Conservation (phyloP, 2,113 vertebrate genomes). For the Panurus biarmicus region DNA sequence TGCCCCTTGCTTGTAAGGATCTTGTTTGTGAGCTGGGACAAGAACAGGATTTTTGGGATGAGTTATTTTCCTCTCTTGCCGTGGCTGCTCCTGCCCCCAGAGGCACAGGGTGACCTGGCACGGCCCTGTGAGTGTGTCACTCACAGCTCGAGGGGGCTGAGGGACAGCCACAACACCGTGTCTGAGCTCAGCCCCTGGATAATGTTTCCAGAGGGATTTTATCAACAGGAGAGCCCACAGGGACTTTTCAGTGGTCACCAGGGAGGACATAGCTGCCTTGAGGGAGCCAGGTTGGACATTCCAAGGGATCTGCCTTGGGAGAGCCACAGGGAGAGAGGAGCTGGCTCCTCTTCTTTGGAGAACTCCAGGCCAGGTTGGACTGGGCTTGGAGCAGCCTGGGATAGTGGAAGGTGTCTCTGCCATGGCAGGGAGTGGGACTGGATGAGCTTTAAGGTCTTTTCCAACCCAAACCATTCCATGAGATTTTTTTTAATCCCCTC, state of each 20-base stretch:
- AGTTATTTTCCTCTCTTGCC: background rate
- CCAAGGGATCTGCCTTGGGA: background rate
- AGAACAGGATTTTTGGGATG: background rate
- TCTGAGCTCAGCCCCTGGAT: accelerated
- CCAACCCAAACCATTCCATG: background rate
- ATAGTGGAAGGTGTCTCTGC: background rate
- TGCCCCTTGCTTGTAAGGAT: background rate
- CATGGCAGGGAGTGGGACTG: background rate
- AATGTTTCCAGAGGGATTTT: background rate
- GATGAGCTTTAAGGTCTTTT: background rate
- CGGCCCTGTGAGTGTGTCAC: accelerated
- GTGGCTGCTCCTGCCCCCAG: background rate
- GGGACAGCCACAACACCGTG: accelerated
- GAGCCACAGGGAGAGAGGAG: accelerated
- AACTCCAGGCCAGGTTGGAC: background rate
- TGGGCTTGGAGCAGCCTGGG: background rate
- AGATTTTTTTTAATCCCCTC: background rate
- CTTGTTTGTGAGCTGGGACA: background rate
- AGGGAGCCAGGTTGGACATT: background rate
- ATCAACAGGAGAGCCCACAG: background rate
- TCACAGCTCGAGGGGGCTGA: background rate
- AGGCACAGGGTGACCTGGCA: background rate
- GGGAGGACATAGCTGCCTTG: accelerated
- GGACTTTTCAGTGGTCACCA: too few species aligned
- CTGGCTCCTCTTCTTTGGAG: background rate